These are phyloP conservation scores for Cebidichthys violaceus DNA, from an alignment of 2,113 vertebrate genomes.

Conservation along the genomic window DNA sequence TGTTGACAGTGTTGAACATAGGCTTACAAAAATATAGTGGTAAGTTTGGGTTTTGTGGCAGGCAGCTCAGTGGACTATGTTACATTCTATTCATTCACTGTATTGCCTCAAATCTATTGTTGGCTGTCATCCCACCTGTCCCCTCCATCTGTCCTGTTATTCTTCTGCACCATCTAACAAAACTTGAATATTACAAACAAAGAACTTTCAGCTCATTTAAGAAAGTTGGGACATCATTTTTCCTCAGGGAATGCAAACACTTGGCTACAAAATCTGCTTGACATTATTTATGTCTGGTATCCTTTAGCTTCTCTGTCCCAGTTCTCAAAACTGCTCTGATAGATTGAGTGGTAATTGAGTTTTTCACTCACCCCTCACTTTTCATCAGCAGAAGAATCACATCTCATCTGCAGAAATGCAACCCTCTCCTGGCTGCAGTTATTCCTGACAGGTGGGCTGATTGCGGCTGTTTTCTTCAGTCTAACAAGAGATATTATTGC, in stretches of 20 bases:
- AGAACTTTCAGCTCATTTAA: conserved; percentile 34
- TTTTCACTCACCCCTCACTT: conserved; percentile 67
- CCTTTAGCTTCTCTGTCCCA: not conserved
- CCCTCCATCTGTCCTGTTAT: conserved; percentile 52
- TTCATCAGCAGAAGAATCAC: conserved; percentile 61
- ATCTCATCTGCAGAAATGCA: conserved; percentile 51
- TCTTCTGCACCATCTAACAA: conserved; percentile 18
- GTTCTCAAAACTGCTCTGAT: conserved; percentile 37
- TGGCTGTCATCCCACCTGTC: conserved; percentile 52
- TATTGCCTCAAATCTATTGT: conserved; percentile 42
- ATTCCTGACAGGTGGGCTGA: conserved; percentile 68
- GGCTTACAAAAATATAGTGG: not conserved
- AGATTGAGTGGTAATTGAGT: conserved; percentile 66
- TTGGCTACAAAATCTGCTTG: conserved; percentile 2
- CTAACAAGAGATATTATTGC: conserved; percentile 68
- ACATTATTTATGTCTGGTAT: conserved; percentile 25
- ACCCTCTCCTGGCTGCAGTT: conserved; percentile 53
- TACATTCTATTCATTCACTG: conserved; percentile 26
- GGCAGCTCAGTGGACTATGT: conserved; percentile 42
- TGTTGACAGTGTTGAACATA: conserved; percentile 25
- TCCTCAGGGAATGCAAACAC: not conserved
- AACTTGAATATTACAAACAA: conserved; percentile 11
- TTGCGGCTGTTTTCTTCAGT: conserved; percentile 63
- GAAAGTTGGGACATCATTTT: conserved; percentile 27
- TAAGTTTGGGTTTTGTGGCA: conserved; percentile 35